These are phyloP conservation scores for Agrochola lychnidis DNA, from an alignment of 2,888 invertebrate species.

Conservation along the genomic window DNA sequence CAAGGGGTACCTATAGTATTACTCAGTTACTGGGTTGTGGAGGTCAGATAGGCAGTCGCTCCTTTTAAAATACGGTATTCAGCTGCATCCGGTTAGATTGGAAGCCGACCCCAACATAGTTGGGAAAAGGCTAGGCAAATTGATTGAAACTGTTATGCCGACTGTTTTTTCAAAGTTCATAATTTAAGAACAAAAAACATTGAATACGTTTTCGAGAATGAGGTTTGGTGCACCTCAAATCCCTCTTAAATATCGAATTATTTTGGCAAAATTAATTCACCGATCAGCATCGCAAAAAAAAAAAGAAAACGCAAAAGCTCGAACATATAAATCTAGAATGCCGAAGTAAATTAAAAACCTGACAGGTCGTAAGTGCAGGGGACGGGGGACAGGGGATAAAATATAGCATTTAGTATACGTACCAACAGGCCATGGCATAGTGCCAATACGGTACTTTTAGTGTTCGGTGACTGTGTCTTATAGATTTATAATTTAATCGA, in stretches of 20 bases:
- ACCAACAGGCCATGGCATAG: conserved; percentile 66
- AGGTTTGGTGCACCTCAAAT: not conserved
- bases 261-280: conserved; percentile 30
- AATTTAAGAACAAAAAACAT: not conserved
- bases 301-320: conserved; percentile 26
- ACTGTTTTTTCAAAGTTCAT: not conserved
- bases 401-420: conserved; percentile 68
- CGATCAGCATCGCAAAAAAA: conserved; percentile 14
- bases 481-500: conserved; percentile 68
- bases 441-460: conserved; percentile 65
- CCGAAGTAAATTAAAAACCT: conserved; percentile 70
- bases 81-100: too few relatives aligned
- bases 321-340: conserved; percentile 69
- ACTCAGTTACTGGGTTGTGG: too few relatives aligned
- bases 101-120: too few relatives aligned
- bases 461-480: conserved; percentile 62
- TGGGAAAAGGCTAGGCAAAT: too few relatives aligned
- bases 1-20: too few relatives aligned
- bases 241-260: not conserved
- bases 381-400: conserved; percentile 55
- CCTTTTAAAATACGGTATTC: too few relatives aligned
- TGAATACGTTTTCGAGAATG: not conserved
- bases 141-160: not conserved
- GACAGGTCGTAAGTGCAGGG: conserved; percentile 64
- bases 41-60: too few relatives aligned